Percentiles rank a stretch among this genome's conserved stretches.
Conservation (phyloP, 2,113 vertebrate species). For the Bubalus kerabau region DNA sequence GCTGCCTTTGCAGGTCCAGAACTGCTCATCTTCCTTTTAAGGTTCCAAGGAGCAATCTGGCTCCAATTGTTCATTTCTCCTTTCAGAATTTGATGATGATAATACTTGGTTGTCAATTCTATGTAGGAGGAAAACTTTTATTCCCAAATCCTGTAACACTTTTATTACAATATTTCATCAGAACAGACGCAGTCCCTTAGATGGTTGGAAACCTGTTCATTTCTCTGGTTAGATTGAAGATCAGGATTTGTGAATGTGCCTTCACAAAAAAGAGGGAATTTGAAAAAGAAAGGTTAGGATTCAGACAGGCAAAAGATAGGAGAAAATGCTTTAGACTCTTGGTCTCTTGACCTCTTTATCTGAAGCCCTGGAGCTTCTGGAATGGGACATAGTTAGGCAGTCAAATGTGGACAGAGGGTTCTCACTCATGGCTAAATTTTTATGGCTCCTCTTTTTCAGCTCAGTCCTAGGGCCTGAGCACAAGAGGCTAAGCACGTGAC, state of each 20-base stretch:
- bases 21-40: neutral
- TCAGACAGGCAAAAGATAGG: neutral
- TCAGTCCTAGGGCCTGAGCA: neutral
- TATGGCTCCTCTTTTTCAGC: neutral
- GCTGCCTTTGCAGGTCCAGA: neutral
- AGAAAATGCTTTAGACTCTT: neutral
- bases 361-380: neutral
- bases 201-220: neutral
- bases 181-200: neutral
- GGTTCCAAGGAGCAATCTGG: neutral
- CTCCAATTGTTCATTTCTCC: neutral
- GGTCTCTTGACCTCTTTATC: neutral
- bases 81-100: neutral
- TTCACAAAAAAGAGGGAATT: neutral
- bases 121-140: neutral
- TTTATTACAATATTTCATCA: neutral
- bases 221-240: neutral
- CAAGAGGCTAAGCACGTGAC: fast-evolving
- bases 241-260: neutral
- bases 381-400: neutral
- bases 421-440: neutral
- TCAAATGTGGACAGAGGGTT: neutral
- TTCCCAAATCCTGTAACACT: neutral
- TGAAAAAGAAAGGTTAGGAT: neutral
- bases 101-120: neutral